A percentile compares a stretch with the other conserved stretches of the same genome.
Evolutionary conservation across 1,140 invertebrate species (phyloP).

Genomic region (Pectinophora gossypiella): DNA sequence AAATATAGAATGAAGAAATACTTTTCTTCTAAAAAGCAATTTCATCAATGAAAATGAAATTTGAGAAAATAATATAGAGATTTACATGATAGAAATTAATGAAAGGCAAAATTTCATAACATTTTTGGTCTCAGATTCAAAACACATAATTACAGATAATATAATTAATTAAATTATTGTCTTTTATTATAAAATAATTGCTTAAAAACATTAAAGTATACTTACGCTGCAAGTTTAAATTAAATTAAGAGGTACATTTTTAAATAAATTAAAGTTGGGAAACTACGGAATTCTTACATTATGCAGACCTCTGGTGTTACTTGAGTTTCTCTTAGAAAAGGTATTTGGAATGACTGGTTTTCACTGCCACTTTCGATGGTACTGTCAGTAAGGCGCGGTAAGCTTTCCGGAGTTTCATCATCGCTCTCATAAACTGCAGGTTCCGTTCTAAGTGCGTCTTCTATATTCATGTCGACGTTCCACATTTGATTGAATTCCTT

Average conservation of each 20-base stretch:
- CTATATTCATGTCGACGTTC: constrained; percentile 13
- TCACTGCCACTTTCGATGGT: constrained; percentile 5
- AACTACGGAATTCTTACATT: constrained; percentile 1
- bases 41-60: constrained; percentile 1
- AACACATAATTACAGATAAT: not conserved
- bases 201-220: not conserved
- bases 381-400: not conserved
- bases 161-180: not conserved
- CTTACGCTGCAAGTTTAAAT: not conserved
- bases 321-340: constrained; percentile 11
- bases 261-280: constrained; percentile 14
- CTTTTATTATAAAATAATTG: not conserved
- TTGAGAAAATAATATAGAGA: not conserved
- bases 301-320: constrained; percentile 21
- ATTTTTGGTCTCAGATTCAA: not conserved
- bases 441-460: constrained; percentile 10
- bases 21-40: constrained; percentile 14
- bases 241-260: constrained; percentile 27
- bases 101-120: not conserved
- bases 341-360: not conserved
- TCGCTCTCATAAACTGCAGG: constrained; percentile 24
- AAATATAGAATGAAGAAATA: constrained; percentile 3
- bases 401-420: constrained; percentile 31
- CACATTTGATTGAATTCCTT: constrained; percentile 59
- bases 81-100: not conserved